These are phyloP conservation scores for Heterohyrax brucei DNA, from an alignment of 2,797 vertebrate species.

Conservation along the genomic window DNA sequence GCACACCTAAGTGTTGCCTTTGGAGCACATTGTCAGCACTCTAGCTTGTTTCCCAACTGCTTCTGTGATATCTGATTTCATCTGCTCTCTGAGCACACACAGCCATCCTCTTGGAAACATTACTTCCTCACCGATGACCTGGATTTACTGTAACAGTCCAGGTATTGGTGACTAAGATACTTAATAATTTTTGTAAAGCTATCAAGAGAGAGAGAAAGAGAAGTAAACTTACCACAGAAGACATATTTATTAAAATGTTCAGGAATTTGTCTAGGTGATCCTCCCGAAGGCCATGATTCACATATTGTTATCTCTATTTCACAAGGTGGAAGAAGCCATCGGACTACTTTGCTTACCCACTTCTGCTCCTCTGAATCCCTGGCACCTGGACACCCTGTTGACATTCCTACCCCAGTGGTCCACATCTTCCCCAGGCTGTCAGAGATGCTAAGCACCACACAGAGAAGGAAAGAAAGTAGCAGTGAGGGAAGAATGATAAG, in stretches of 20 bases:
- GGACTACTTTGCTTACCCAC: accelerated
- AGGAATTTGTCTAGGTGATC: too few relatives aligned
- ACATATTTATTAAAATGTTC: not conserved
- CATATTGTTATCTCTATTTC: accelerated
- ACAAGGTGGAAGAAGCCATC: accelerated
- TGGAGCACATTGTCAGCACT: accelerated
- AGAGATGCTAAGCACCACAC: accelerated
- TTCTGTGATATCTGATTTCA: not conserved
- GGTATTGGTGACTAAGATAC: accelerated
- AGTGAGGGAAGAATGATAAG: accelerated
- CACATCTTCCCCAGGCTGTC: accelerated
- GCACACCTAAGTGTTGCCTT: accelerated
- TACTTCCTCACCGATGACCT: not conserved
- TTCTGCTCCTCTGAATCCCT: accelerated
- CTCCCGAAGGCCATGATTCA: too few relatives aligned
- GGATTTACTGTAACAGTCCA: not conserved
- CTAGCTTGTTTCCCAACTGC: accelerated
- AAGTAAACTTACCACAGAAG: not conserved
- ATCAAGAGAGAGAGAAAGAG: not conserved
- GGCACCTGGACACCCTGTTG: accelerated
- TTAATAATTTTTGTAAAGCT: not conserved
- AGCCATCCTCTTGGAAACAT: not conserved
- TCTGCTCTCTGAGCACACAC: not conserved
- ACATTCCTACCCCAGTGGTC: accelerated
- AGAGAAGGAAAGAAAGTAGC: not conserved